Evolutionary conservation across 2,113 vertebrate genomes (phyloP), one percentile per base, ranked within the genome.

Genomic region (Tragelaphus scriptus): DNA sequence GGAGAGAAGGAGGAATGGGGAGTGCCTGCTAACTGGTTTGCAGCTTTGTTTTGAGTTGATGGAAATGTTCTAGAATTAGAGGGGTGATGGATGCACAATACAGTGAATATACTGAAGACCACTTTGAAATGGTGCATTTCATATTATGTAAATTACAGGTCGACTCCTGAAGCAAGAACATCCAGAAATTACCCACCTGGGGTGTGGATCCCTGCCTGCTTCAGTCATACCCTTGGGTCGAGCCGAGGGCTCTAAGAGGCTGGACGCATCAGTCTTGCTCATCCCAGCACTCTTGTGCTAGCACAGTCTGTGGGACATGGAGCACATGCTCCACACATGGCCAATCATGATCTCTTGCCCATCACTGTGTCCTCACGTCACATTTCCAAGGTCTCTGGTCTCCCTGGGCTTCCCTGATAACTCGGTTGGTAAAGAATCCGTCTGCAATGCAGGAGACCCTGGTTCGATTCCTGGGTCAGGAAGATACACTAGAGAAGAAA

Each of bases 271-370:
- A 5, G 13, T 82, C 80, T 21, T 32, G 79, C 47, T 81, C 79
- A 81, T 3, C 4, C 40, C 19, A 19, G 16, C 16, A 3, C 44
- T 11, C 55, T 8, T 0, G 0, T 5, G 28, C 44, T 4, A 9
- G 47, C 19, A 16, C 5, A 6, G 32, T 47, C 75, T 44, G 75
- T 47, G 85, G 40, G 58, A 16, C 1, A 3, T 6, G 14, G 6
- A 36, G 59, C 61, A 75, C 26, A 6, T 0, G 2, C 28, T 36
- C 80, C 13, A 26, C 4, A 40, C 6, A 1, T 1, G 15, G 55
- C 26, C 26, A 3, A 3, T 58, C 30, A 4, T 0, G 2, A 26
- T 44, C 40, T 90, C 58, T 19, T 3, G 30, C 65, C 51, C 15
- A 14, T 12, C 25, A 23, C 30, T 2, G 17, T 15, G 19, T 55